Evolutionary conservation across 2,888 invertebrate genomes (phyloP).

Genomic region (Cataglyphis altisquamis): DNA sequence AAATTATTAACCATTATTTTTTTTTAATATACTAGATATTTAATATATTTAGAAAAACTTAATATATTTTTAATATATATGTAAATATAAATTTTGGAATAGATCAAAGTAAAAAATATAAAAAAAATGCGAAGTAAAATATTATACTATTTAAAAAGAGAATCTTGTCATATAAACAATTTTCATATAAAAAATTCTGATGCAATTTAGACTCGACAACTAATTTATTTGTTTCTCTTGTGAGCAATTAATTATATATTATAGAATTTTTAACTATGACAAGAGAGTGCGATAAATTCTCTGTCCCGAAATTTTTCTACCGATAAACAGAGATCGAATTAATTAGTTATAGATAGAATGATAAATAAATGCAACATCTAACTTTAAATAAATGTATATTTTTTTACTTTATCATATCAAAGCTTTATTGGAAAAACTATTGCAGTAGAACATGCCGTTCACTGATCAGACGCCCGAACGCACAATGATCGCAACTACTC

Average conservation of each 20-base stretch:
- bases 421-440: neutral
- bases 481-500: neutral
- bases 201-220: neutral
- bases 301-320: neutral
- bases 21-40: neutral
- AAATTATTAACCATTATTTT: neutral
- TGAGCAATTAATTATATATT: neutral
- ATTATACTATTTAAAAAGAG: neutral
- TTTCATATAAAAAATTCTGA: too few species aligned
- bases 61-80: too few species aligned
- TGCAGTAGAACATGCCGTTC: constrained; percentile 1
- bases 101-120: neutral
- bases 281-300: neutral
- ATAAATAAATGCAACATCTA: neutral
- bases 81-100: neutral
- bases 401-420: neutral
- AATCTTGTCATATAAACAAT: neutral
- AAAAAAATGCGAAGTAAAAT: neutral
- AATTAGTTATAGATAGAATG: neutral
- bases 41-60: too few species aligned
- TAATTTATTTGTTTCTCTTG: neutral
- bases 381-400: neutral
- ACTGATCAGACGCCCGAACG: neutral
- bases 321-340: neutral
- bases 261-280: neutral